Base-by-base conservation (phyloP, 2,888 invertebrate genomes). In the Marronus borbonicus region DNA sequence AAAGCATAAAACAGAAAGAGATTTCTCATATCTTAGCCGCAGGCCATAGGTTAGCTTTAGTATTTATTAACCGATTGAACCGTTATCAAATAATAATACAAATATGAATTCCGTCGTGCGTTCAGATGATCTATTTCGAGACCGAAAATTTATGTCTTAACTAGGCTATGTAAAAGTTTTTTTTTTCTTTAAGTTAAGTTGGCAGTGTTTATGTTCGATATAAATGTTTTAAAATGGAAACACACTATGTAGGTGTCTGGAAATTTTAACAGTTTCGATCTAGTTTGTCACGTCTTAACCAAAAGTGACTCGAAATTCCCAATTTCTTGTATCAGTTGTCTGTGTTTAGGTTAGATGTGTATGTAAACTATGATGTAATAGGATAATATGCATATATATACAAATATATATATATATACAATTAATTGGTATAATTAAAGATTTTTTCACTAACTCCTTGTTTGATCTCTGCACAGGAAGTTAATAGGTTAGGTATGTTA, bases 301-400 rank as follows among this genome's bases (percentile, higher is more conserved):
- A 62, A 44, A 74, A 24, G 39, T 72, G 60, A 74, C 36, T 74
- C 49, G 8, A 60, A 74, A 60, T 60, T 81, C 76, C 79, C 69
- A 75, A 76, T 74, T 76, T 70, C 64, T 72, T 77, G 75, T 70
- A 60, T 44, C 80, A 81, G 78, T 80, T 77, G 60, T 80, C 76
- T 80, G 80, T 82, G 82, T 83, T 80, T 79, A 82, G 83, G 82
- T 74, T 74, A 74, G 72, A 72, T 74, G 72, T 74, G 72, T 44
- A 74, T 74, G 60, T 74, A 60, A 60, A 60, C 60, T 60, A 60
- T 74, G 31, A 58, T 74, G 72, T 74, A 77, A 76, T 78, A 82
- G 82, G 83, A 80, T 77, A 55, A n/a, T 80, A 79, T 81, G 20
- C 58, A 81, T 79, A 81, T 81, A 79, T 24, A 24, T n/a, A n/a